Percentiles rank a stretch among this genome's conserved stretches.
These are phyloP conservation scores for Tyto alba DNA, from an alignment of 2,113 vertebrate species.

Conservation along the genomic window DNA sequence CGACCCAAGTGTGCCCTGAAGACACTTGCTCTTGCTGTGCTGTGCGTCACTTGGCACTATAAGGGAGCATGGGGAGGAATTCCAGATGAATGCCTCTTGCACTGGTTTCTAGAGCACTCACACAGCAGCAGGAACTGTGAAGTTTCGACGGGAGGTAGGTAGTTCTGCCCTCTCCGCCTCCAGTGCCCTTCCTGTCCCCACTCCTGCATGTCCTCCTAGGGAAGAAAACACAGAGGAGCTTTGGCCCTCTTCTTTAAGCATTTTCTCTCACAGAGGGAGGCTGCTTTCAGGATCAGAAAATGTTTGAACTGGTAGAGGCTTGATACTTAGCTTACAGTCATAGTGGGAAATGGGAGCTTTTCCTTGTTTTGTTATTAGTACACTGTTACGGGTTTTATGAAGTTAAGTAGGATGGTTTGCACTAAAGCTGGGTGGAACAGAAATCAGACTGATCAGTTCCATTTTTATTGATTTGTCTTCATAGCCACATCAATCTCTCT, in stretches of 20 bases:
- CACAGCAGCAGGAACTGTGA: background rate
- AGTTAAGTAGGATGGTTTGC: background rate
- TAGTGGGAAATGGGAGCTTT: background rate
- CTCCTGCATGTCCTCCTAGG: background rate
- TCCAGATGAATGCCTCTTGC: background rate
- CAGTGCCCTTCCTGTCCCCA: background rate
- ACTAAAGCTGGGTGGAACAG: background rate
- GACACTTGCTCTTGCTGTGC: background rate
- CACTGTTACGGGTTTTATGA: background rate
- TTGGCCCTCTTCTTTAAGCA: background rate
- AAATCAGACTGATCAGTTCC: background rate
- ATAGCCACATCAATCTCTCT: background rate
- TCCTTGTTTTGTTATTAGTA: background rate
- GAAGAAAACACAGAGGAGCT: background rate
- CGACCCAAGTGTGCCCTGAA: background rate
- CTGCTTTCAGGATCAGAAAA: background rate
- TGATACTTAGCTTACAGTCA: background rate
- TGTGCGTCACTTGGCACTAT: too few species aligned
- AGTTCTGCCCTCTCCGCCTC: background rate
- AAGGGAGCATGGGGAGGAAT: background rate
- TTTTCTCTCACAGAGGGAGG: background rate
- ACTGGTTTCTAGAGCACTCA: background rate
- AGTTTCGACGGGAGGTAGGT: background rate
- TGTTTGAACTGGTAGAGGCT: background rate
- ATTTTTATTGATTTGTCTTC: background rate